Conservation (phyloP, 2,113 vertebrate species). For the Sterrhoptilus dennistouni region DNA sequence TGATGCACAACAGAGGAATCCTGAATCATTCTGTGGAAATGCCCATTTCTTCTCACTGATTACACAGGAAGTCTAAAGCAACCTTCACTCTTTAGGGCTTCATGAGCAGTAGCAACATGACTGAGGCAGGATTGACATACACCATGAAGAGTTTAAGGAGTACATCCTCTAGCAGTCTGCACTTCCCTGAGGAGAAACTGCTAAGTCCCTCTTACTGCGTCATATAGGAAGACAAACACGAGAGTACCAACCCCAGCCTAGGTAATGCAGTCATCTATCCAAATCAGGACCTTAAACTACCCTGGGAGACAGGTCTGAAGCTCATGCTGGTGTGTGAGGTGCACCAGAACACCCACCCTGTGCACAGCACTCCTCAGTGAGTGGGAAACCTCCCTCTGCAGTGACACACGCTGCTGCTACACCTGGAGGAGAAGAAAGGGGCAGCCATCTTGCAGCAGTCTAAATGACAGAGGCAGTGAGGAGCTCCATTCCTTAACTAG, state of each 20-base stretch:
- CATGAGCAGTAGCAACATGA: background rate
- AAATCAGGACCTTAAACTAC: background rate
- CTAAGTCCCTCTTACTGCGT: background rate
- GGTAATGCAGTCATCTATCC: background rate
- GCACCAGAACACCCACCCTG: background rate
- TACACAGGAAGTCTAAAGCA: background rate
- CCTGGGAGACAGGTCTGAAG: background rate
- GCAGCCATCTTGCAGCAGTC: background rate
- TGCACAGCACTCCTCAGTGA: background rate
- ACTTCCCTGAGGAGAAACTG: background rate
- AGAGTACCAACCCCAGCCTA: background rate
- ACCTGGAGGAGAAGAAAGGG: background rate
- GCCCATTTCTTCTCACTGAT: background rate
- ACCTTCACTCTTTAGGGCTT: background rate
- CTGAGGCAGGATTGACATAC: rapidly evolving
- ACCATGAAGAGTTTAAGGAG: background rate
- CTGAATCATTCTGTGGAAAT: constrained; percentile 20
- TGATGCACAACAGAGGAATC: background rate
- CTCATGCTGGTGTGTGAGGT: background rate
- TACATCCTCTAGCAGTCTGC: background rate
- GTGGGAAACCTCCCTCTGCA: background rate
- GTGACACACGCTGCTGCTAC: background rate
- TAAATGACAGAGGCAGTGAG: background rate
- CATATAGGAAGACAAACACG: background rate
- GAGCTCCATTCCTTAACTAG: background rate